Evolutionary conservation across 2,113 vertebrate genomes (phyloP), one percentile per base, ranked within the genome.

Genomic region (Pungitius pungitius): DNA sequence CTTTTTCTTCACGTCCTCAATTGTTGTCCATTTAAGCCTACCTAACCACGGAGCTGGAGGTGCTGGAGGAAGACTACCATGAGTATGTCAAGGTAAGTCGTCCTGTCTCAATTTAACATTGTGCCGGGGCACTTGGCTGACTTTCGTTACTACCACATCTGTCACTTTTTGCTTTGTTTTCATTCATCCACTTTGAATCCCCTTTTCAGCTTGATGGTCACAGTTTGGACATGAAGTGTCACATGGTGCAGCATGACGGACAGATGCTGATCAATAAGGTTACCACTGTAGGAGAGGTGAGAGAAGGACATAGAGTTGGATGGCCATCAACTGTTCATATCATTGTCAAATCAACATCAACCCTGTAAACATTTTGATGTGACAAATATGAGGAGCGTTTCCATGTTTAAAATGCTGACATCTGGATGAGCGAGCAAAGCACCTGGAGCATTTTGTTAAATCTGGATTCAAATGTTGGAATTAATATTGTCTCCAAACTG

Each of bases 31-130:
- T 65, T 10, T 12, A 69, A 97, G 96, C 91, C 66, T 94, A 94
- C 35, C 33, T 97, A 33, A 92, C 93, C 0, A 75, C 45, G 37
- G 89, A 85, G 0, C 87, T 97, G 85, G 93, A 94, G 73, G 90
- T 92, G 45, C 68, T 96, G 52, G 95, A 96, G 75, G 94, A 96
- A 33, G 91, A 94, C 7, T 91, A 91, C 67, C 90, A 94, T 8
- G 96, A 96, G 78, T 95, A 93, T 73, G 74, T 96, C 49, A 94
- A 95, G 92, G 96, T 96, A 87, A 75, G 81, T 63, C 47, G 9
- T 13, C n/a, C n/a, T n/a, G n/a, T n/a, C n/a, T n/a, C n/a, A n/a
- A n/a, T n/a, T n/a, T n/a, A n/a, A n/a, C n/a, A n/a, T n/a, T n/a
- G n/a, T n/a, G n/a, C n/a, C 51, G 6, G 1, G n/a, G 15, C 9